A percentile compares a stretch with the other conserved stretches of the same genome.
These are phyloP conservation scores for Scolopax rusticola DNA, from an alignment of 2,797 vertebrate species.

Conservation along the genomic window DNA sequence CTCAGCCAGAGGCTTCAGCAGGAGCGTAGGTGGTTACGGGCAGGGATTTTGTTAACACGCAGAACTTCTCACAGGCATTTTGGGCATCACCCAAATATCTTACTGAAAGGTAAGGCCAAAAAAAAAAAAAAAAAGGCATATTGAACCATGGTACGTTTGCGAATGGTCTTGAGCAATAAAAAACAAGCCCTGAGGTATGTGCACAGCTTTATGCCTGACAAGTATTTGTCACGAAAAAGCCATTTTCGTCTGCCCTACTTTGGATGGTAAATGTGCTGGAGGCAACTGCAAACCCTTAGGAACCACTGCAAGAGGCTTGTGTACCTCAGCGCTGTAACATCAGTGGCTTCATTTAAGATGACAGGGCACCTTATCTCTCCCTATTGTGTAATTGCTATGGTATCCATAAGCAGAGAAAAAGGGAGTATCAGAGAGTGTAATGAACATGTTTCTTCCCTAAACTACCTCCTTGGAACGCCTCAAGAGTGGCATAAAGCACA, in stretches of 20 bases:
- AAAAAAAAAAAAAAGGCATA: background rate
- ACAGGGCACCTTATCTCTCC: background rate
- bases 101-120: background rate
- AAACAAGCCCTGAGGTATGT: background rate
- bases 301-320: background rate
- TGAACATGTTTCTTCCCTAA: slow-evolving; percentile 26
- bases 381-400: background rate
- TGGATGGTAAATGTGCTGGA: background rate
- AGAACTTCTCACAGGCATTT: background rate
- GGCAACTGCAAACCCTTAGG: background rate
- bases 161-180: background rate
- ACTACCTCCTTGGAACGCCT: background rate
- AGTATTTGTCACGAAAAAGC: background rate
- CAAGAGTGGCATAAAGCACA: background rate
- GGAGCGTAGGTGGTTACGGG: background rate
- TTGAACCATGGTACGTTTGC: background rate
- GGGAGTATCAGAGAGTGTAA: background rate
- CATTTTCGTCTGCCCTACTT: background rate
- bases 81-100: background rate
- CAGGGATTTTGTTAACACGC: background rate
- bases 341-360: background rate
- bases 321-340: background rate
- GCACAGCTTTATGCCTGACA: background rate
- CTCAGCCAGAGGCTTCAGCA: background rate
- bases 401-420: background rate